Base-by-base conservation (phyloP, 2,113 vertebrate genomes). In the Chlorocebus sabaeus region DNA sequence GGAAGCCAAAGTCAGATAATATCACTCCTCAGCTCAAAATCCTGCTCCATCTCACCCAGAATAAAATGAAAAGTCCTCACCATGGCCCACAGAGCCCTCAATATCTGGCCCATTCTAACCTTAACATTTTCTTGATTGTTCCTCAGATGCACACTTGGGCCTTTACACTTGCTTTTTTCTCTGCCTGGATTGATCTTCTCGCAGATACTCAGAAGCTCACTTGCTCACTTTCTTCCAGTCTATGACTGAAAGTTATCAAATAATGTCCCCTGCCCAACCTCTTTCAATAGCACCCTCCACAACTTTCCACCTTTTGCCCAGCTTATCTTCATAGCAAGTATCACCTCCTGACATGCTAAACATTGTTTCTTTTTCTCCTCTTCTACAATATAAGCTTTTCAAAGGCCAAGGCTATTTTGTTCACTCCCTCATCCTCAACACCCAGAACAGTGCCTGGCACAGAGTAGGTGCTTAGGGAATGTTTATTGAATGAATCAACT, bases 341-440 rank as follows among this genome's bases (percentile, higher is more conserved):
- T 93, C 9, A 57, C 3, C 30, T 64, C 5, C 68, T 45, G 75
- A 89, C 22, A 75, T 6, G 14, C 80, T 79, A 68, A 84, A 68
- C 61, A 68, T 35, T 86, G 23, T 43, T 87, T 97, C 57, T 85
- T 73, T 87, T 70, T 72, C 59, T 86, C 30, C 16, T 27, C 76
- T 82, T 95, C 40, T 94, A 84, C 57, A 81, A 52, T 45, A 20
- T 61, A 90, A 81, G 18, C 38, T 85, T 94, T 90, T 72, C 27
- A 70, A 90, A 97, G 52, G 27, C 86, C 84, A 91, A 95, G 45
- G 61, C 67, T 72, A 1, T 61, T 86, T 88, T 89, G 32, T 80
- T 83, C 57, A 27, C 45, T 64, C 4, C 6, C 17, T 75, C 72
- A 89, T 83, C 50, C 38, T 94, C 61, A 93, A 64, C 5, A 86